A percentile compares a stretch with the other conserved stretches of the same genome.
phyloP scores from a whole-genome alignment of 2,797 vertebrate species.

The Jordanella pulchra region DNA sequence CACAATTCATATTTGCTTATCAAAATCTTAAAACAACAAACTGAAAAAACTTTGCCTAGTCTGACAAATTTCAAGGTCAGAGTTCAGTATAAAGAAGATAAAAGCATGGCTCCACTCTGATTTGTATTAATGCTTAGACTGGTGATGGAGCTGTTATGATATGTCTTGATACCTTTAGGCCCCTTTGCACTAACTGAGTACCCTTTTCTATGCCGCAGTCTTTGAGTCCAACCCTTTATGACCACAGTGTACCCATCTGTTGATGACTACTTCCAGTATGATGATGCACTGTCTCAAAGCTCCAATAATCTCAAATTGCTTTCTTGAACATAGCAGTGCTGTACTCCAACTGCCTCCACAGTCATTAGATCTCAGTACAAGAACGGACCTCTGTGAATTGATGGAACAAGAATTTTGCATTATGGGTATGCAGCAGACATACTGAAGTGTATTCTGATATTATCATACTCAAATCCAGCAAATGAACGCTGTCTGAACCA shows the following conservation, averaged over 20 bases:
- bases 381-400: neutral
- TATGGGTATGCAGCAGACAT: too few species aligned
- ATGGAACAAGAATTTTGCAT: too few species aligned
- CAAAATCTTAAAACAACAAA: neutral
- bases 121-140: too few species aligned
- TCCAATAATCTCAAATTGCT: neutral
- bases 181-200: neutral
- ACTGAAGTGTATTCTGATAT: conserved; percentile 23
- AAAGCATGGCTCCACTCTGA: too few species aligned
- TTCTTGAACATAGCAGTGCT: neutral
- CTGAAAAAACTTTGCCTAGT: neutral
- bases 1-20: neutral
- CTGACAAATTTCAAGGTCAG: neutral
- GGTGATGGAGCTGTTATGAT: too few species aligned
- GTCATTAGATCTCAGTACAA: neutral
- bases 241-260: neutral
- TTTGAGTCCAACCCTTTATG: neutral
- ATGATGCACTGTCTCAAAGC: too few species aligned
- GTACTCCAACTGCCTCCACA: neutral
- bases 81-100: neutral
- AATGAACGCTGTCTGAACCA: conserved; percentile 38
- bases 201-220: neutral
- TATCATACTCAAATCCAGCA: conserved; percentile 19
- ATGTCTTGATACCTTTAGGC: too few species aligned
- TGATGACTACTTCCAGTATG: too few species aligned